Evolutionary conservation across 2,888 invertebrate genomes (phyloP).

Genomic region (Notodonta ziczac): DNA sequence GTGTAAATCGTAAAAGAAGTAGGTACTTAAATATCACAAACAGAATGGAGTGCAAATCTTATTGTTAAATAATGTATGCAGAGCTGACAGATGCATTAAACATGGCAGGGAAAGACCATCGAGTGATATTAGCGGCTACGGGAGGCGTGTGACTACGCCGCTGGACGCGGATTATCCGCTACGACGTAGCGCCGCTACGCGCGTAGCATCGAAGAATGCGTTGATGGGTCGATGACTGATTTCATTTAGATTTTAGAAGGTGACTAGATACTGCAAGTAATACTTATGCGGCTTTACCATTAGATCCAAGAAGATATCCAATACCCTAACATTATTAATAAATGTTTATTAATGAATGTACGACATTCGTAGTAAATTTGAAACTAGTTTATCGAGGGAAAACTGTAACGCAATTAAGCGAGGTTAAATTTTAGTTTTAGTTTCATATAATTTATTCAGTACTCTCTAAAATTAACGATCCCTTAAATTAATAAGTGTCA

Average conservation of each 20-base stretch:
- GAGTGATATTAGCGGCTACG: slow-evolving; percentile 64
- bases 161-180: slow-evolving; percentile 77
- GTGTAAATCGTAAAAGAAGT: background rate
- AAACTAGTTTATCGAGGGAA: slow-evolving; percentile 1
- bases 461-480: slow-evolving; percentile 73
- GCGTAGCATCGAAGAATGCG: slow-evolving; percentile 36
- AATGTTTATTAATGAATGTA: background rate
- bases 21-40: slow-evolving; percentile 5
- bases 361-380: background rate
- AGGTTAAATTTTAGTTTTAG: slow-evolving; percentile 30
- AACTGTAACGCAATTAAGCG: slow-evolving; percentile 7
- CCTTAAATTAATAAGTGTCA: slow-evolving; percentile 81
- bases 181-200: slow-evolving; percentile 73
- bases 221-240: slow-evolving; percentile 2
- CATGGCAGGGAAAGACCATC: slow-evolving; percentile 76
- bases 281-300: too few species aligned
- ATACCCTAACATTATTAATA: background rate
- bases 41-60: slow-evolving; percentile 51
- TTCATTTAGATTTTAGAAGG: too few species aligned
- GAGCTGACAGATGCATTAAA: slow-evolving; percentile 72
- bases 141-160: slow-evolving; percentile 74
- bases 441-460: slow-evolving; percentile 48
- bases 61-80: slow-evolving; percentile 64
- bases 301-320: too few species aligned
- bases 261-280: too few species aligned